phyloP scores from a whole-genome alignment of 2,113 vertebrate species.

The Nestor notabilis region DNA sequence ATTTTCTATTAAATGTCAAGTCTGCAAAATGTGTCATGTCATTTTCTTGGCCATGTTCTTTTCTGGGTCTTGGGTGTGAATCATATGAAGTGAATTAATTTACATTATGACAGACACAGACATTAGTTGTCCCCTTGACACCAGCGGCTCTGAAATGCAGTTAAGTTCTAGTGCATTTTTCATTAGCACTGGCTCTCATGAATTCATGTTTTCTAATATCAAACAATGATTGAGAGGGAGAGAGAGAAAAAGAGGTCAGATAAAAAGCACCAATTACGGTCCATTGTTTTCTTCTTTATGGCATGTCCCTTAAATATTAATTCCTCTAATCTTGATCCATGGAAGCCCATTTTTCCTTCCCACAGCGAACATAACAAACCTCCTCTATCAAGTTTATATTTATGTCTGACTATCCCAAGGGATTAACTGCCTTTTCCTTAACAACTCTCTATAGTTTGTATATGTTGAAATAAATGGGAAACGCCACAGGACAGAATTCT shows the following conservation, averaged over 20 bases:
- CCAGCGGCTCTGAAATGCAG: conserved; percentile 13
- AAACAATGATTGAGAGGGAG: not conserved
- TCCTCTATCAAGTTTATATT: not conserved
- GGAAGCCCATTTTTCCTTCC: not conserved
- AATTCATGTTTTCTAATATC: not conserved
- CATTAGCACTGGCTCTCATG: not conserved
- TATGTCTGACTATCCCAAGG: not conserved
- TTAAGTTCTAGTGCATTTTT: conserved; percentile 55
- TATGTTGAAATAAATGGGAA: not conserved
- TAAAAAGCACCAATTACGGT: not conserved
- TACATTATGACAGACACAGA: not conserved
- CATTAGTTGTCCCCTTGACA: conserved; percentile 39
- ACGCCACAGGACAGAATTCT: not conserved
- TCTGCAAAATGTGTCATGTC: not conserved
- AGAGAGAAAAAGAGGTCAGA: not conserved
- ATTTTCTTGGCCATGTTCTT: not conserved
- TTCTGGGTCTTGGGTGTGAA: not conserved
- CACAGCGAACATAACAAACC: not conserved
- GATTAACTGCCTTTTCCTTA: not conserved
- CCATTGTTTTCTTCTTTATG: not conserved
- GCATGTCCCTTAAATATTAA: not conserved
- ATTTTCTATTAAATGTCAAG: not conserved
- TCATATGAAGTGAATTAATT: not conserved
- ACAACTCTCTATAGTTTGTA: not conserved
- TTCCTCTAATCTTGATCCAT: not conserved